These are phyloP conservation scores for Dissostichus mawsoni DNA, from an alignment of 2,113 vertebrate species.

Conservation along the genomic window DNA sequence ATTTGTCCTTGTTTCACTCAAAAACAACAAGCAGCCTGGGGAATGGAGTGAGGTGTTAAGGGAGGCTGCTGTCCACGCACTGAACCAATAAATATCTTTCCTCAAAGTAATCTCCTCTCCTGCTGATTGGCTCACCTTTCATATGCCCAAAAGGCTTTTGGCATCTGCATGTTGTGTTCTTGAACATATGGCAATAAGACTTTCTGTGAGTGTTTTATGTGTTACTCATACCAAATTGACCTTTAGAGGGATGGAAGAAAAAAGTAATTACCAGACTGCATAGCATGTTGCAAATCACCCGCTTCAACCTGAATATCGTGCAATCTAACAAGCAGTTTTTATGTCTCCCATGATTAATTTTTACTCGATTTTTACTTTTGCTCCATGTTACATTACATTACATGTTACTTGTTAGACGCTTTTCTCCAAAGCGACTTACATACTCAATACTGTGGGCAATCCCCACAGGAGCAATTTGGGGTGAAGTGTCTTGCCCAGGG, in stretches of 20 bases:
- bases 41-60: slow-evolving; percentile 35
- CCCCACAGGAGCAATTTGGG: too few species aligned
- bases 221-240: slow-evolving; percentile 44
- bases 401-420: too few species aligned
- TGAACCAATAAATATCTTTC: slow-evolving; percentile 25
- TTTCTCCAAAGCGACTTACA: too few species aligned
- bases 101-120: slow-evolving; percentile 12
- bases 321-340: slow-evolving; percentile 1
- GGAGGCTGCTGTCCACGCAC: slow-evolving; percentile 1
- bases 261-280: slow-evolving; percentile 37
- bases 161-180: slow-evolving; percentile 14
- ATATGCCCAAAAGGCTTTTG: slow-evolving; percentile 32
- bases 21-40: slow-evolving; percentile 39
- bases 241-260: slow-evolving; percentile 43
- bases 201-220: slow-evolving; percentile 30
- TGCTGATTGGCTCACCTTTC: slow-evolving; percentile 35
- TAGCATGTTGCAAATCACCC: slow-evolving; percentile 6
- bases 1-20: slow-evolving; percentile 37
- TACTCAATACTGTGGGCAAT: too few species aligned
- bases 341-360: neutral
- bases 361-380: too few species aligned
- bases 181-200: slow-evolving; percentile 25
- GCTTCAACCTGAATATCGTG: slow-evolving; percentile 26
- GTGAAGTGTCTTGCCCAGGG: too few species aligned
- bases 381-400: too few species aligned